Percentiles rank a stretch among this genome's conserved stretches.
phyloP scores from a whole-genome alignment of 2,113 vertebrate species.

The Stegastes partitus region DNA sequence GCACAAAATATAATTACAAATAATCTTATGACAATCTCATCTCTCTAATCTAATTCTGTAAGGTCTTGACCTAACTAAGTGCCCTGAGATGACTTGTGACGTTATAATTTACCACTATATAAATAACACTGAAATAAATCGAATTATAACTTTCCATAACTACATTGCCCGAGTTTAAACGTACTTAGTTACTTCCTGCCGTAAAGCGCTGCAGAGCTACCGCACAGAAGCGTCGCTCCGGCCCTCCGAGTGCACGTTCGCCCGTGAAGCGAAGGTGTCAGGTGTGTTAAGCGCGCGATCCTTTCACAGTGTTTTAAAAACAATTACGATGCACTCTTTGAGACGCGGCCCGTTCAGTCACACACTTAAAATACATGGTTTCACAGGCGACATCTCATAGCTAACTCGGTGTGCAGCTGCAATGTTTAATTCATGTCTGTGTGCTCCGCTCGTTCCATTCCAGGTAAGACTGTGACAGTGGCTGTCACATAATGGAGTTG shows the following conservation, averaged over 20 bases:
- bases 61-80: too few relatives aligned
- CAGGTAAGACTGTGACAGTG: conserved; percentile 57
- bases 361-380: conserved; percentile 40
- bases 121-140: too few relatives aligned
- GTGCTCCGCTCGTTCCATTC: conserved; percentile 62
- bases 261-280: background rate
- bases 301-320: conserved; percentile 46
- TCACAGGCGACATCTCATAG: conserved; percentile 38
- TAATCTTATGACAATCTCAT: too few relatives aligned
- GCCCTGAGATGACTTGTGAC: too few relatives aligned
- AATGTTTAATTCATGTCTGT: conserved; percentile 75
- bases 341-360: conserved; percentile 19
- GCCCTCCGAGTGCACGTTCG: background rate
- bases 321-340: conserved; percentile 17
- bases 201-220: background rate
- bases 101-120: too few relatives aligned
- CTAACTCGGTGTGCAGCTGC: conserved; percentile 33
- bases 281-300: background rate
- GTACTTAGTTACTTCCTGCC: too few relatives aligned
- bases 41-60: too few relatives aligned
- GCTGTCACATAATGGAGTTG: conserved; percentile 56
- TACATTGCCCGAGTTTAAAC: background rate
- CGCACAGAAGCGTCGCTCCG: background rate
- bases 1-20: too few relatives aligned
- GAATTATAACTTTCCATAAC: too few relatives aligned